Base-by-base conservation (phyloP, 35 echinoderm and acorn worm genomes). In the Hemicentrotus pulcherrimus region DNA sequence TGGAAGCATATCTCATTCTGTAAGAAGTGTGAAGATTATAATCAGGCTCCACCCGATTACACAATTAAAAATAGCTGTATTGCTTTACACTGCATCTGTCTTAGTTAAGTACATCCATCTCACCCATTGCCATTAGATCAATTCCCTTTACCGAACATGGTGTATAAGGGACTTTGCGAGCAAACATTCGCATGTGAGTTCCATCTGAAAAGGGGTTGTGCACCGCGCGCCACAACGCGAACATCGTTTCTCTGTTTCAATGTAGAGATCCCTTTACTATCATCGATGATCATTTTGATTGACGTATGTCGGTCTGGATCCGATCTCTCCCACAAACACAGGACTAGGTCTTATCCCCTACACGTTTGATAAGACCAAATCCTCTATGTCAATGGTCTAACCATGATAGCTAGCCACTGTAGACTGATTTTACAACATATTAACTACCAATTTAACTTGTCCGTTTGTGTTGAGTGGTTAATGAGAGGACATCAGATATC, bases 381-480 rank as follows among this genome's bases (percentile, higher is more conserved):
- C 65, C 65, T 22, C 65, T 78, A 18, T 78, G 65, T 78, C 65
- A 78, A 78, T 28, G 65, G 65, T 22, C 65, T 78, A 1, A 78
- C 65, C 19, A 78, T 78, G 65, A 78, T 78, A 78, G 19, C 65
- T 78, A 78, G 65, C 65, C 65, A 78, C 65, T 78, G 65, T 78
- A 28, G 65, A 78, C 28, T n/a, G 22, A 78, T 78, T 22, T 78
- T n/a, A 78, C 65, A 78, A 78, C 65, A 78, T n/a, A 78, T 78
- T 78, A 78, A 78, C 65, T 28, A 78, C 22, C 65, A 78, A 78
- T 78, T 78, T n/a, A 78, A 78, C 65, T 22, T 78, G 65, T 78
- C 24, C 65, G 65, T 78, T 78, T 78, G 65, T 24, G 65, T 78
- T 78, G 4, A 30, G 65, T n/a, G 65, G 65, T 78, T 6, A 78